Base-by-base conservation (phyloP, 2,888 invertebrate species). In the Microctonus hyperodae region DNA sequence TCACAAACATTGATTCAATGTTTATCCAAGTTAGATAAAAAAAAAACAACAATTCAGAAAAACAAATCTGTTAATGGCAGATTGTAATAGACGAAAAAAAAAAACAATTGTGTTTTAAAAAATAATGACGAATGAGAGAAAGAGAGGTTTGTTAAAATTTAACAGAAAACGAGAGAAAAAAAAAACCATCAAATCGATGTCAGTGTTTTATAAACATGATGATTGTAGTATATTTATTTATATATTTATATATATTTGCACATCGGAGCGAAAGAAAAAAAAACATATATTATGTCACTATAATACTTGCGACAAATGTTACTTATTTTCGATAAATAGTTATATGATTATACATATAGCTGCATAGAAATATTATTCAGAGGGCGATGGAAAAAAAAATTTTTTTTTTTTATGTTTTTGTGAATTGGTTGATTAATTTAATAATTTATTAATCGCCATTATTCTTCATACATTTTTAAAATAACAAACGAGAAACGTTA, bases 131-230 rank as follows among this genome's bases (percentile, higher is more conserved):
- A 66, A 73, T 69, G 69, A 71, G 67, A 70, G 67, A 67, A n/a
- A n/a, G 67, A 70, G 62, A 67, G 70, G 76, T 81, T 83, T 83
- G 82, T 83, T 83, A 83, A 83, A 83, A 82, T 83, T 82, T 82
- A 83, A 83, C 82, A 81, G 81, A 81, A 55, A 80, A 59, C 37
- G 50, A 40, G 40, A 0, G 6, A 50, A 35, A 28, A 40, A 40
- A 25, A 40, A 16, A 31, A 28, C 16, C 9, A 16, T 23, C 20
- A 28, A 25, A 79, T 76, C 76, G 75, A 76, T 75, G 81, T 83
- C 82, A 80, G 74, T 83, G 83, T 83, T 83, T 83, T 81, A 82
- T 83, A 83, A 83, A 83, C 81, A 83, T 83, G 81, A 80, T 80
- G 74, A 79, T 74, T 76, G 78, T 82, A 81, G 78, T 77, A 79